A percentile compares a stretch with the other conserved stretches of the same genome.
Conservation (phyloP, 1,140 invertebrate genomes). For the Drosophila dunni region DNA sequence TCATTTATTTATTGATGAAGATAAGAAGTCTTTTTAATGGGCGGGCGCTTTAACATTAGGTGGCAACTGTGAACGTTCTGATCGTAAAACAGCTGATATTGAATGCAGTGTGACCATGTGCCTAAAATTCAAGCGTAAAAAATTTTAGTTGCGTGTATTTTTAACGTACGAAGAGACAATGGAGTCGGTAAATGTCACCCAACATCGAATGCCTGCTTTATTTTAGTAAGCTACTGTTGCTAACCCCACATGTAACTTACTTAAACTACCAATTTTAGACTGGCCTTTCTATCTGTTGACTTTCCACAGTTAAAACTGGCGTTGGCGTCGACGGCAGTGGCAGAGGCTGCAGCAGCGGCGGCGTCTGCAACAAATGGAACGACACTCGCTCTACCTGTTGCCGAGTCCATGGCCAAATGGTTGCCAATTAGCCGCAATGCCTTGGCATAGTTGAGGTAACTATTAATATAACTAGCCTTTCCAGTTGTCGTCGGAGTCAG, state of each 20-base stretch:
- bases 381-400: conserved; percentile 31
- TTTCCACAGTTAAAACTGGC: conserved; percentile 31
- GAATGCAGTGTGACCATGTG: conserved; percentile 7
- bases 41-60: too few species aligned
- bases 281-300: conserved; percentile 11
- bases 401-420: conserved; percentile 49
- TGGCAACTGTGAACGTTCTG: conserved; percentile 18
- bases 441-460: conserved; percentile 67
- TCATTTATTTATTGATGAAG: too few species aligned
- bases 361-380: conserved; percentile 39
- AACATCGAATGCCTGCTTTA: background rate
- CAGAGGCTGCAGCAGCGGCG: conserved; percentile 4
- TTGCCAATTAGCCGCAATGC: conserved; percentile 58
- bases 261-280: background rate
- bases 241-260: background rate
- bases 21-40: too few species aligned
- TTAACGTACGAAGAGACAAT: background rate
- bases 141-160: background rate
- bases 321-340: conserved; percentile 7
- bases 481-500: conserved; percentile 41
- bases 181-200: background rate
- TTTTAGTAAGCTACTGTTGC: background rate
- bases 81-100: conserved; percentile 2
- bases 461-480: conserved; percentile 54
- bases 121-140: background rate